Evolutionary conservation across 2,888 invertebrate genomes (phyloP), one percentile per base, ranked within the genome.

Genomic region (Empis livida): DNA sequence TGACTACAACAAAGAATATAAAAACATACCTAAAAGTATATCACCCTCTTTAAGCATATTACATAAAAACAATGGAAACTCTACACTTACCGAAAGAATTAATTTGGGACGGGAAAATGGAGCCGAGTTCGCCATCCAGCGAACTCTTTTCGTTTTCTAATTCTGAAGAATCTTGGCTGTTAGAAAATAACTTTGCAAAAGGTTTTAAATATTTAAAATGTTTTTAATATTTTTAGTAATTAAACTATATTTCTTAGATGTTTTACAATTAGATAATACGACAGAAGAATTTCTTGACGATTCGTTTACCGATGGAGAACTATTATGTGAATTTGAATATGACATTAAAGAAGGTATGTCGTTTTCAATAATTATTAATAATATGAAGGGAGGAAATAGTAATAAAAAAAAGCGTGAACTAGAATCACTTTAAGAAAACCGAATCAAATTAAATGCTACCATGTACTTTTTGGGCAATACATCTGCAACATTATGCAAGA

Each of bases 81-180:
- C 55, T 69, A 54, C 59, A 62, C 52, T 57, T 68, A 50, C 67
- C 68, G 39, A 55, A 55, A 48, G 69, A 69, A 49, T 54, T 67
- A 31, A 62, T 58, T 50, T 68, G 68, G 67, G 63, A 64, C 54
- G 61, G 63, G 55, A 68, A 68, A 60, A 55, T 57, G 59, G 70
- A 68, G 56, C 65, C 65, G 16, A 51, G 53, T 49, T 67, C 70
- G 51, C 65, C 69, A 51, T 56, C 58, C 51, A 57, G 57, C 51
- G 58, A 56, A n/a, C 35, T 35, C 13, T 35, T 35, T n/a, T 35
- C 35, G 35, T n/a, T 35, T 35, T 35, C n/a, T 35, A 35, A 35
- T 35, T 35, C 35, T n/a, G 35, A 35, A 35, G 35, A 35, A 35
- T 35, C 35, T 35, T 35, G 35, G 35, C 13, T 35, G 5, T n/a